These are phyloP conservation scores for Ladona fulva DNA, from an alignment of 1,140 invertebrate species.

Conservation along the genomic window DNA sequence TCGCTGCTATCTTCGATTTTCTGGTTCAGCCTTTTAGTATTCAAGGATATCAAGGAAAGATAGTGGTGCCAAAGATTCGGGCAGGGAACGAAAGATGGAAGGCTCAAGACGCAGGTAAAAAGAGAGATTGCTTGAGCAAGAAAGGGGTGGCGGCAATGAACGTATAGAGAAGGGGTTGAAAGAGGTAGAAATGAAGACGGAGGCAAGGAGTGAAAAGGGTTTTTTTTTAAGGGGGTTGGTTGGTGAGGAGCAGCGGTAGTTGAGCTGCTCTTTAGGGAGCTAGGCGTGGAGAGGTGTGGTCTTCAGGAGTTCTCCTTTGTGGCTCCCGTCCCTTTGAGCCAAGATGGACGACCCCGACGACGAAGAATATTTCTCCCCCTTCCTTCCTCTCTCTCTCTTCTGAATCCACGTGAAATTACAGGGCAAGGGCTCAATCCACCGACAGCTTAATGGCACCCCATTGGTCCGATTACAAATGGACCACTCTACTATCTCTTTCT, in stretches of 20 bases:
- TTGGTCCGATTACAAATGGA: conserved; percentile 1
- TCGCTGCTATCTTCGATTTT: background rate
- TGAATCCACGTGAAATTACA: conserved; percentile 9
- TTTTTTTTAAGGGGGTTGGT: background rate
- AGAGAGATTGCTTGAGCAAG: background rate
- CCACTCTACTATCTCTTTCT: background rate
- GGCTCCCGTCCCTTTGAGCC: background rate
- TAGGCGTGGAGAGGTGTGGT: background rate
- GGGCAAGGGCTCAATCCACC: background rate
- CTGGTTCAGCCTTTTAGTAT: background rate
- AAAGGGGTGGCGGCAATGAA: background rate
- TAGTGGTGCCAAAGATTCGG: background rate
- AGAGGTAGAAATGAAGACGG: background rate
- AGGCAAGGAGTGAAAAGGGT: background rate
- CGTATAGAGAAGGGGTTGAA: background rate
- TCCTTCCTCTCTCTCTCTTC: background rate
- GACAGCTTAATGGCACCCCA: conserved; percentile 7
- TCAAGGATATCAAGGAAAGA: background rate
- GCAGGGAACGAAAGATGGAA: background rate
- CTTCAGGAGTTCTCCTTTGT: background rate
- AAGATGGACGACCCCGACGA: conserved; percentile 1
- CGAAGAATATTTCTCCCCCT: background rate
- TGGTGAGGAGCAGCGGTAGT: background rate
- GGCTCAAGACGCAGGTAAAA: background rate
- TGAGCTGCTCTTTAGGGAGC: background rate